Evolutionary conservation across 2,888 invertebrate genomes (phyloP), one percentile per base, ranked within the genome.

Genomic region (Conops quadrifasciatus): DNA sequence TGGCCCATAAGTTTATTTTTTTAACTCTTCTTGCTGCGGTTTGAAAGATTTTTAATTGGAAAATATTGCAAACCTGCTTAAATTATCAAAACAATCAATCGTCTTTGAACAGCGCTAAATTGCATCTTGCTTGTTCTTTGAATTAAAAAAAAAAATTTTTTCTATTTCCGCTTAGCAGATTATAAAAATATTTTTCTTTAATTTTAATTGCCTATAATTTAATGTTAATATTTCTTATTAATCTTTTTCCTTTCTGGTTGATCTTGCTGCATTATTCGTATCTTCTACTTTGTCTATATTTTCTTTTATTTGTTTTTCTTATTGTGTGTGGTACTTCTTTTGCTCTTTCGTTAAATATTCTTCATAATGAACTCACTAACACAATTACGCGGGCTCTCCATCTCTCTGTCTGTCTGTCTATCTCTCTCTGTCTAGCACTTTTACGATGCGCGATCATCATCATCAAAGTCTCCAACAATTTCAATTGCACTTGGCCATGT

Each of bases 211-310:
- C 26, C n/a, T 19, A 19, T 30, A 51, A 36, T 60, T 47, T 51
- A 45, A 11, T 9, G 51, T 28, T 58, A 21, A 19, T 66, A 43
- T 36, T 60, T 16, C 51, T 30, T 64, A 62, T 36, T 7, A 53
- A 30, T 63, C 24, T 19, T 26, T 58, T 62, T 65, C 36, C n/a
- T 36, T 30, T 13, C 60, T 71, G 67, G 66, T 62, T 67, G 67
- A 62, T 62, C 62, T 63, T 62, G 56, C 21, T 45, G 45, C 47
- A 60, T 28, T 68, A 59, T 62, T 53, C 36, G 19, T 21, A 51
- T 62, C 53, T 36, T 28, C 56, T 63, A 51, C 45, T 58, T 49
- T 49, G 56, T 67, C 63, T 59, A 60, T 59, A 56, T 70, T 71
- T 43, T 36, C 24, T 51, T 65, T 56, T 67, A 65, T 70, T 60